Base-by-base conservation (phyloP, 2,888 invertebrate species). In the Pollenia amentaria region DNA sequence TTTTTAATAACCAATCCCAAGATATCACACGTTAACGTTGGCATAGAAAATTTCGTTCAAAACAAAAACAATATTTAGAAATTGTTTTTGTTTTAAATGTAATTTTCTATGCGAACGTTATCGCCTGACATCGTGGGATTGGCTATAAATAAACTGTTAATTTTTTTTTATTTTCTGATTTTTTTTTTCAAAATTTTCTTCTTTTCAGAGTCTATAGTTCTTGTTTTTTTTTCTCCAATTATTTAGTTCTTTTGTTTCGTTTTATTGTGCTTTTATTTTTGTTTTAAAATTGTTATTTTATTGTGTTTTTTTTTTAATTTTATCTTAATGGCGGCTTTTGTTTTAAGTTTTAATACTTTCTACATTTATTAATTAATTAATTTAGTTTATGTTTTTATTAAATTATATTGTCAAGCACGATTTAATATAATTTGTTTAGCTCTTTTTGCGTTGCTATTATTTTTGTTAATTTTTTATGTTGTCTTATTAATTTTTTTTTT, bases 371-470 rank as follows among this genome's bases (percentile, higher is more conserved):
- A 4, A 85, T 88, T 81, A 77, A 89, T 89, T 90, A 90, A 84
- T 80, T 89, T 90, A 90, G 83, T 80, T 79, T 85, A 87, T 84
- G 85, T 83, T 79, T 86, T 88, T 87, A 88, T 87, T 90, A 92
- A 92, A 91, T 91, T 89, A 92, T 92, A 92, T 92, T 92, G 92
- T 92, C 92, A 92, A 92, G 92, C 92, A 92, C 92, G 89, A 90
- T 89, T 82, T 89, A 69, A 85, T 82, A 78, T 72, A 42, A 85
- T 78, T 77, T 51, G 75, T 83, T 51, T 72, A 86, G 77, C 16
- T 73, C 67, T 53, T 70, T 73, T 76, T 84, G 75, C 57, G 16
- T 69, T 83, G 79, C 79, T 53, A 76, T 78, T 14, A 62, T 73
- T 70, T 70, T 77, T 18, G 44, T 84, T 46, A 14, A 1, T 40